Evolutionary conservation across 2,888 invertebrate species (phyloP).

Genomic region (Rhamphomyia laevipes): DNA sequence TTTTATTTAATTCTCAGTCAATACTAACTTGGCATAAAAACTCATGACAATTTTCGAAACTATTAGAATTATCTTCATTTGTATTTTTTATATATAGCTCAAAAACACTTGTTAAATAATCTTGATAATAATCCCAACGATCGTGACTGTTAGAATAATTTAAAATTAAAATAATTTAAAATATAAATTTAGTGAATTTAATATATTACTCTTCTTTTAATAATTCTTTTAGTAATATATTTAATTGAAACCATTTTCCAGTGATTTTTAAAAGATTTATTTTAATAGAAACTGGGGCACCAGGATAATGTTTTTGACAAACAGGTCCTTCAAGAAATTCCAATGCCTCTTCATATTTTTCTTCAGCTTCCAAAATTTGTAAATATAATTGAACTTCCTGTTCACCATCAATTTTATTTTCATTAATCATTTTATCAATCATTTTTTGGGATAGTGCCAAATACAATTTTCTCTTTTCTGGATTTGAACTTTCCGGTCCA

Average conservation of each 20-base stretch:
- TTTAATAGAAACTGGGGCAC: constrained; percentile 54
- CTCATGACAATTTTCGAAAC: constrained; percentile 28
- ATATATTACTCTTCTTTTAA: constrained; percentile 59
- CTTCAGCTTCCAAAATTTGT: constrained; percentile 70
- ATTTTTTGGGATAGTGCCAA: constrained; percentile 85
- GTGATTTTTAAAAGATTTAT: constrained; percentile 63
- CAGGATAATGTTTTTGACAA: constrained; percentile 54
- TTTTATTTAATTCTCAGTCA: neutral
- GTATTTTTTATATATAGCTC: constrained; percentile 40
- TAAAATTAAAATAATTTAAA: neutral
- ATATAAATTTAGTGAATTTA: neutral
- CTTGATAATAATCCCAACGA: constrained; percentile 60
- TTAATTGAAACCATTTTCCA: constrained; percentile 61
- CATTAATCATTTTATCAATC: constrained; percentile 79
- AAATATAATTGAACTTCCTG: constrained; percentile 87
- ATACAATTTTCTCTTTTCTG: constrained; percentile 53
- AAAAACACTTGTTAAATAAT: constrained; percentile 60
- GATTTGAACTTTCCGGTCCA: constrained; percentile 40
- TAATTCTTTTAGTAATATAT: constrained; percentile 59
- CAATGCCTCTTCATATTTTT: constrained; percentile 71
- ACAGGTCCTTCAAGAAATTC: constrained; percentile 69
- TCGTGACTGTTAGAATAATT: constrained; percentile 43
- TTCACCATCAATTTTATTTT: constrained; percentile 83
- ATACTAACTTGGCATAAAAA: constrained; percentile 28
- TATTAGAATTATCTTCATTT: constrained; percentile 16